Evolutionary conservation across 1,140 invertebrate genomes (phyloP).

Genomic region (Aleiodes sp.): DNA sequence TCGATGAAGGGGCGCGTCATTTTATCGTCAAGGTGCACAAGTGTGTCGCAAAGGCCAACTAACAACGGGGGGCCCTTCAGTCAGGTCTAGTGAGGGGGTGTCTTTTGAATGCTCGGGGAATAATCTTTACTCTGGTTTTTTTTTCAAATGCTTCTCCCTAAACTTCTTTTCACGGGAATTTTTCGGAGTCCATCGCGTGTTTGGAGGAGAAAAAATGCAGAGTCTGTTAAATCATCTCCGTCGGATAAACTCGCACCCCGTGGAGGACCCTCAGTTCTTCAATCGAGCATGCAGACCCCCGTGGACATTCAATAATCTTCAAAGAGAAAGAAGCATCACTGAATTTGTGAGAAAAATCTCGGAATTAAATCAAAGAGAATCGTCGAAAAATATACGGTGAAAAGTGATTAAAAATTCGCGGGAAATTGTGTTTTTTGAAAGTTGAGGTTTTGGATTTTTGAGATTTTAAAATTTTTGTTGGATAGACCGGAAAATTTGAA

Average conservation of each 20-base stretch:
- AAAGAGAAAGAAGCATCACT: neutral
- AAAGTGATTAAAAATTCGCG: no score
- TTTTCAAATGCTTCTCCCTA: no score
- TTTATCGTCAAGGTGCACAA: neutral
- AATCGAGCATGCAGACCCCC: slow-evolving; percentile 12
- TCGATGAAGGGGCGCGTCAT: neutral
- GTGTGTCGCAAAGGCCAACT: no score
- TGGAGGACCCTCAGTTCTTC: neutral
- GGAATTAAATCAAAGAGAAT: neutral
- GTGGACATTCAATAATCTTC: neutral
- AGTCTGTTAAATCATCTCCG: neutral
- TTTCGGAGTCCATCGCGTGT: neutral
- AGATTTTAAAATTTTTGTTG: no score
- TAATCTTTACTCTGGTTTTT: neutral
- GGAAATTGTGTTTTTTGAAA: no score
- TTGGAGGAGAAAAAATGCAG: neutral
- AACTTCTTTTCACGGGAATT: neutral
- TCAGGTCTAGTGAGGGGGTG: neutral
- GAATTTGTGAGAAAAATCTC: neutral
- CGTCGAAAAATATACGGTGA: no score
- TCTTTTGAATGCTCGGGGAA: neutral
- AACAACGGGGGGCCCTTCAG: neutral
- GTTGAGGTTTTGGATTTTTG: no score
- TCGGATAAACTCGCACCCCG: slow-evolving; percentile 11
- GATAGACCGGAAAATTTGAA: no score